Evolutionary conservation across 2,113 vertebrate genomes (phyloP), one percentile per base, ranked within the genome.

Genomic region (Halichoeres trimaculatus): DNA sequence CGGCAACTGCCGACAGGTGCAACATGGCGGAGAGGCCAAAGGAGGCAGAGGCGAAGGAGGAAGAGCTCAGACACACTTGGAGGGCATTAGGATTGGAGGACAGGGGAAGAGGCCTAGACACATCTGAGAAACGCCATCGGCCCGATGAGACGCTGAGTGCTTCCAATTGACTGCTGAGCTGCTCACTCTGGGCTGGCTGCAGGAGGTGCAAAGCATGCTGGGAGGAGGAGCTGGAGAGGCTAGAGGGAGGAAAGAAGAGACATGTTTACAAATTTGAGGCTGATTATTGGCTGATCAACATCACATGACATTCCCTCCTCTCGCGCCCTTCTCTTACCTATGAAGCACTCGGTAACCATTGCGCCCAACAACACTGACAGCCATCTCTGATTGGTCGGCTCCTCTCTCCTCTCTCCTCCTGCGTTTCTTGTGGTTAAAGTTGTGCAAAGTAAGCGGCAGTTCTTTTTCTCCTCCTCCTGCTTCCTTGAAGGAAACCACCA

Each of bases 91-190:
- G 65, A 66, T 43, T 77, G 62, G 52, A 41, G 51, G 54, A 74
- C 11, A 14, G 4, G 17, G 40, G 10, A 26, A 20, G 2, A 8
- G 62, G 55, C 7, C 26, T 19, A 45, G 35, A 13, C 11, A 23
- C 12, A 53, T 70, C 68, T 13, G 80, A 88, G 56, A 83, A 88
- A 58, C 9, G 10, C 88, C 85, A 89, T 24, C 64, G 67, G 64
- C 68, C 26, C 2, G 50, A 24, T 1, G 17, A 66, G 10, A 73
- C 0, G 8, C 16, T 2, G 4, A 70, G 34, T 2, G 10, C 30
- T 12, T 59, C 60, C 22, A 74, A 79, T 73, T 83, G 80, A 69
- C 30, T 48, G 57, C 13, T 23, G 26, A 36, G 41, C 55, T 0
- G 2, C 30, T 7, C 6, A 11, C 24, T 64, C 10, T 19, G 20